Percentiles rank a stretch among this genome's conserved stretches.
Evolutionary conservation across 2,797 vertebrate genomes (phyloP).

Genomic region (Girardinus metallicus): DNA sequence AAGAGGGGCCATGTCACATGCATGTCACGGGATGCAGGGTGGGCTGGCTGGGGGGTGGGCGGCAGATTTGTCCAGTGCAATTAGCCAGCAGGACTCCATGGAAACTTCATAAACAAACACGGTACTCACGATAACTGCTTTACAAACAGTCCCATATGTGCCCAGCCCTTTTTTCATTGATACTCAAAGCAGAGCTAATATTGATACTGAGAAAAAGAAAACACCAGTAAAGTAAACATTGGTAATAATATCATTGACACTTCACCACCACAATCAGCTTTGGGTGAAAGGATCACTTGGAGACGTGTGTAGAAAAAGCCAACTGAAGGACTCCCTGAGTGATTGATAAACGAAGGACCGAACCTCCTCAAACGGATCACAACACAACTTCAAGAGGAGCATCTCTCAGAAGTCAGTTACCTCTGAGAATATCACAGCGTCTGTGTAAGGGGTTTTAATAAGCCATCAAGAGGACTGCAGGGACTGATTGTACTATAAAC

Average conservation of each 20-base stretch:
- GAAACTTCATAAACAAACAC: conserved; percentile 54
- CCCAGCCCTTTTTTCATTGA: conserved; percentile 56
- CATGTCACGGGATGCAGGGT: conserved; percentile 82
- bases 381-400: conserved; percentile 56
- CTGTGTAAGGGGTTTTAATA: conserved; percentile 44
- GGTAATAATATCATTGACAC: conserved; percentile 50
- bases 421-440: conserved; percentile 19
- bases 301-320: conserved; percentile 66
- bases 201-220: conserved; percentile 62
- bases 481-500: conserved; percentile 65
- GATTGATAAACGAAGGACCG: conserved; percentile 64
- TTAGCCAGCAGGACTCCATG: conserved; percentile 49
- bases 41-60: conserved; percentile 6
- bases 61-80: conserved; percentile 75
- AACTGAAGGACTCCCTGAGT: conserved; percentile 88
- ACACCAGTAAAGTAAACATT: conserved; percentile 70
- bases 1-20: conserved; percentile 89
- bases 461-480: conserved; percentile 35
- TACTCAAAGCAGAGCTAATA: conserved; percentile 63
- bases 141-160: conserved; percentile 46
- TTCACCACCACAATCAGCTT: conserved; percentile 17
- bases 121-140: conserved; percentile 62
- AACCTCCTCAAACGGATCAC: conserved; percentile 60
- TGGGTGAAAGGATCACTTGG: conserved; percentile 73
- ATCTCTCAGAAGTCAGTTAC: conserved; percentile 78